These are phyloP conservation scores for Acanthochromis polyacanthus DNA, from an alignment of 2,113 vertebrate genomes.

Conservation along the genomic window DNA sequence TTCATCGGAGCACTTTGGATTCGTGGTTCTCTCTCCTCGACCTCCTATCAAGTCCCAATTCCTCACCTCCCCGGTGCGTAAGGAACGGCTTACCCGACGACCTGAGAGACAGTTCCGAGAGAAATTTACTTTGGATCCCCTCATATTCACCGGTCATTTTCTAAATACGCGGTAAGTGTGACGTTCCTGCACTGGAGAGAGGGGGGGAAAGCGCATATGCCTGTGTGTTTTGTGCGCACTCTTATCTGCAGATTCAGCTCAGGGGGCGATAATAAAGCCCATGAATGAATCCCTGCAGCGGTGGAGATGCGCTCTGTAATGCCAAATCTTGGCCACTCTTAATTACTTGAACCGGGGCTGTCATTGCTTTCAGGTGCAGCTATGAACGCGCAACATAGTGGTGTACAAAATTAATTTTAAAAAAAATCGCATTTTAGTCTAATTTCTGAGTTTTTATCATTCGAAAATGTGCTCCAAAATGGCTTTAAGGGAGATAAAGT, in stretches of 20 bases:
- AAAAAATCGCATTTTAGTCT: no score
- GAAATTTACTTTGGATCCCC: slow-evolving; percentile 64
- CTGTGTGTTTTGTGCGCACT: slow-evolving; percentile 28
- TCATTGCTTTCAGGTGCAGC: slow-evolving; percentile 64
- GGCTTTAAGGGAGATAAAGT: slow-evolving; percentile 32
- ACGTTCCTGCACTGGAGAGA: slow-evolving; percentile 20
- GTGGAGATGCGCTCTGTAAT: slow-evolving; percentile 25
- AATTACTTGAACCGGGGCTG: slow-evolving; percentile 61
- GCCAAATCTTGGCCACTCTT: slow-evolving; percentile 38
- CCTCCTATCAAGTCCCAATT: slow-evolving; percentile 24
- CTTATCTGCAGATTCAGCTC: slow-evolving; percentile 33
- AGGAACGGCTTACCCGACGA: slow-evolving; percentile 53
- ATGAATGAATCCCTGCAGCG: slow-evolving; percentile 40
- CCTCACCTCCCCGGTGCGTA: slow-evolving; percentile 35
- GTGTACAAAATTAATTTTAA: slow-evolving; percentile 18
- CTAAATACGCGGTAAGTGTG: slow-evolving; percentile 74
- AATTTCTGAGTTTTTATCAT: no score
- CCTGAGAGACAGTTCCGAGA: slow-evolving; percentile 57
- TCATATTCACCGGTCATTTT: slow-evolving; percentile 16
- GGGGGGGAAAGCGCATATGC: no score
- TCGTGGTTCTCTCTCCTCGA: slow-evolving; percentile 34
- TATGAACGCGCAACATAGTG: slow-evolving; percentile 36
- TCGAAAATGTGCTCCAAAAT: not conserved
- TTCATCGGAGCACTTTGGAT: slow-evolving; percentile 62
- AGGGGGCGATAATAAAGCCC: slow-evolving; percentile 31